Evolutionary conservation across 2,888 invertebrate species (phyloP).

Genomic region (Lacanobia wlatinum): DNA sequence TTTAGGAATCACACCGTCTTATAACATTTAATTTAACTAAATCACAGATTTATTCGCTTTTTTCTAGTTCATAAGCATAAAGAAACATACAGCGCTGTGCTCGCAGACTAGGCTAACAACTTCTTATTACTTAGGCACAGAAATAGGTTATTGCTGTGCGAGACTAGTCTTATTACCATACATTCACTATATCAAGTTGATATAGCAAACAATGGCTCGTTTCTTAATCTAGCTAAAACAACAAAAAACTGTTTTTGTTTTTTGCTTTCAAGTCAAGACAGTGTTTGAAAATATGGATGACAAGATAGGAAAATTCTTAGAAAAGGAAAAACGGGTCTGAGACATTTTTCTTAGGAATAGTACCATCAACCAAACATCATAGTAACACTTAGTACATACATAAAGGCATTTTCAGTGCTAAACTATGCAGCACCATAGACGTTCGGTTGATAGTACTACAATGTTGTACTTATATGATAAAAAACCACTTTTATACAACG

Average conservation of each 20-base stretch:
- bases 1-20: not conserved
- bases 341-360: too few relatives aligned
- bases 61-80: conserved; percentile 14
- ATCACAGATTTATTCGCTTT: not conserved
- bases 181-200: conserved; percentile 12
- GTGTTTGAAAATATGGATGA: not conserved
- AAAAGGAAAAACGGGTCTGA: too few relatives aligned
- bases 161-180: conserved; percentile 31
- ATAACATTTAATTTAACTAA: not conserved
- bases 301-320: not conserved
- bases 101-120: conserved; percentile 29
- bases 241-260: not conserved
- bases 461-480: too few relatives aligned
- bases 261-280: not conserved
- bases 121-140: conserved; percentile 31
- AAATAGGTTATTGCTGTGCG: conserved; percentile 30
- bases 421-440: too few relatives aligned
- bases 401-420: too few relatives aligned
- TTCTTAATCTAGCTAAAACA: not conserved
- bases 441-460: too few relatives aligned
- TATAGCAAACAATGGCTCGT: not conserved
- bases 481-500: too few relatives aligned
- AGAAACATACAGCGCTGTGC: conserved; percentile 9
- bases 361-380: too few relatives aligned
- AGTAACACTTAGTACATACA: too few relatives aligned